Conservation (phyloP, 2,797 vertebrate species). For the Thunnus albacares region DNA sequence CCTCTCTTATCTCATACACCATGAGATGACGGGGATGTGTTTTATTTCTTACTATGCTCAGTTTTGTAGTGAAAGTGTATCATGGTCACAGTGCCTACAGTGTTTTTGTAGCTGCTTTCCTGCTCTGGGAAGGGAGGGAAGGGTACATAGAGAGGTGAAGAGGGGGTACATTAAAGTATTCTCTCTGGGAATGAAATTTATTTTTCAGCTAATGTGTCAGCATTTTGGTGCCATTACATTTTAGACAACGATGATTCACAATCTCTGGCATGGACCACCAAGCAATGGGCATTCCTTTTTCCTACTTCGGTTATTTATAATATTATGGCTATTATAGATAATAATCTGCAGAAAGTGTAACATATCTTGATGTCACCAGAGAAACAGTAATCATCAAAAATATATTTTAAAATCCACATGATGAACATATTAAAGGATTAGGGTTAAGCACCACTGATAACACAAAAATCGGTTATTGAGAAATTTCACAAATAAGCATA, state of each 20-base stretch:
- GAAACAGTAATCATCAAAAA: slow-evolving; percentile 29
- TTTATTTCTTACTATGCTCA: slow-evolving; percentile 59
- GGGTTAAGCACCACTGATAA: slow-evolving; percentile 2
- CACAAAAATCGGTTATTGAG: background rate
- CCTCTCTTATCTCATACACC: slow-evolving; percentile 45
- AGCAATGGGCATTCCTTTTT: slow-evolving; percentile 48
- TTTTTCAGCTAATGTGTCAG: slow-evolving; percentile 54
- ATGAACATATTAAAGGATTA: slow-evolving; percentile 6
- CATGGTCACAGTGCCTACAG: slow-evolving; percentile 81
- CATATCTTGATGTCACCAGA: slow-evolving; percentile 19
- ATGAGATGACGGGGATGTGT: slow-evolving; percentile 34
- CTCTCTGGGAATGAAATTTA: slow-evolving; percentile 12
- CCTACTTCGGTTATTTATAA: slow-evolving; percentile 34
- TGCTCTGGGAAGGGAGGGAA: slow-evolving; percentile 33
- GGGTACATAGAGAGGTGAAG: slow-evolving; percentile 9
- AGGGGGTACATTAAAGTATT: slow-evolving; percentile 35
- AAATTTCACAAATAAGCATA: background rate
- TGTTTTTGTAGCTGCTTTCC: slow-evolving; percentile 75
- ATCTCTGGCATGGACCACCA: slow-evolving; percentile 46
- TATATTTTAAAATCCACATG: slow-evolving; percentile 14
- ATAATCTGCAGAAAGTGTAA: slow-evolving; percentile 41
- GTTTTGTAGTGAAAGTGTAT: slow-evolving; percentile 74
- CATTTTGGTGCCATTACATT: slow-evolving; percentile 74
- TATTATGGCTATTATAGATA: slow-evolving; percentile 30
- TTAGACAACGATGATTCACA: slow-evolving; percentile 43